Evolutionary conservation across 1,140 invertebrate genomes (phyloP).

Genomic region (Plectus sambesii): DNA sequence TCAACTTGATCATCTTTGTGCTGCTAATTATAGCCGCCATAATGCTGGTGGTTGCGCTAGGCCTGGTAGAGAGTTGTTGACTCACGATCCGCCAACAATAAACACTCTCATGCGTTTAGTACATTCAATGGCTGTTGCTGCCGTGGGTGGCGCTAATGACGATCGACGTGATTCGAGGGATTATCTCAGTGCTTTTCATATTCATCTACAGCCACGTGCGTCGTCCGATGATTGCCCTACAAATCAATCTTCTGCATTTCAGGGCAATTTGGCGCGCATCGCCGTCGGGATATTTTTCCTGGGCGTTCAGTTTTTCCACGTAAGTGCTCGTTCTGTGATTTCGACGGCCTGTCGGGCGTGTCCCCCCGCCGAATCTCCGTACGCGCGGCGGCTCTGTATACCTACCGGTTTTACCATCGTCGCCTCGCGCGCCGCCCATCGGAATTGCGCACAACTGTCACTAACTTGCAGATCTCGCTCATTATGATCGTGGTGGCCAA

Average conservation of each 20-base stretch:
- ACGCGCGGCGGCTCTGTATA: neutral
- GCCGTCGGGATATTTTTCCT: constrained; percentile 45
- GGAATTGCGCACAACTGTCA: neutral
- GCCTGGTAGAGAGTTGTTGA: too few species aligned
- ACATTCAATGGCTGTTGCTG: constrained; percentile 40
- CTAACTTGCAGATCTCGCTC: constrained; percentile 36
- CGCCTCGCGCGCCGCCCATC: neutral
- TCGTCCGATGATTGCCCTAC: constrained; percentile 11
- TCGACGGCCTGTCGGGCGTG: too few species aligned
- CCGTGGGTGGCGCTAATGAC: constrained; percentile 41
- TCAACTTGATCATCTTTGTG: constrained; percentile 35
- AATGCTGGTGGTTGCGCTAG: constrained; percentile 32
- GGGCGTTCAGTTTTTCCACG: constrained; percentile 42
- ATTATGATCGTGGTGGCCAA: constrained; percentile 40
- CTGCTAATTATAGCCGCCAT: constrained; percentile 35
- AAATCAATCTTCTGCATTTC: constrained; percentile 12
- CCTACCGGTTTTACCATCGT: neutral
- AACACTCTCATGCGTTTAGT: too few species aligned
- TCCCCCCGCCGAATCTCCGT: too few species aligned
- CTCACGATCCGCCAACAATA: too few species aligned
- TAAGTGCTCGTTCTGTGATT: constrained; percentile 17
- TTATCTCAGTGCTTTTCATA: constrained; percentile 40
- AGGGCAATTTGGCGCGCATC: constrained; percentile 39
- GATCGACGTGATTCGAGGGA: constrained; percentile 39
- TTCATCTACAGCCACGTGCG: constrained; percentile 39